Conservation (phyloP, 2,888 invertebrate species). For the Pardosa pseudoannulata region DNA sequence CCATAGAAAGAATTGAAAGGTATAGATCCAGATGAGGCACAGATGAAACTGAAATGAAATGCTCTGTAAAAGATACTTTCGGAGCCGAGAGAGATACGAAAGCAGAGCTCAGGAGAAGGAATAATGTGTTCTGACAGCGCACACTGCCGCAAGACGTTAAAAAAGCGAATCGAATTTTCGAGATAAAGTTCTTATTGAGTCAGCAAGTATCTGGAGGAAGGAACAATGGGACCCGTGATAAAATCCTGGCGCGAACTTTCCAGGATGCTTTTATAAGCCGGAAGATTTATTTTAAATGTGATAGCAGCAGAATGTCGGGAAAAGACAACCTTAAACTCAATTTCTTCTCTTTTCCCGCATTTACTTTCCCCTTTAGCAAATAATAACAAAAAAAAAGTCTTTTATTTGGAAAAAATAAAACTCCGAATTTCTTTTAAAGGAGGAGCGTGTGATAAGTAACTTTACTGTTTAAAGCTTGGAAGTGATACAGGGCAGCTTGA, state of each 20-base stretch:
- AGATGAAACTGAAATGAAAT: neutral
- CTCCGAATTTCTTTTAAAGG: too few relatives aligned
- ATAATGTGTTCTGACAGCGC: constrained; percentile 27
- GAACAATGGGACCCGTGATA: constrained; percentile 39
- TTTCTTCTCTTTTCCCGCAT: neutral
- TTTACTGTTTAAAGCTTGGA: too few relatives aligned
- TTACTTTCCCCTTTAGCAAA: neutral
- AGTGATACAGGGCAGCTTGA: too few relatives aligned
- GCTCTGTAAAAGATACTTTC: neutral
- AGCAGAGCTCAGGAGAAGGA: constrained; percentile 9
- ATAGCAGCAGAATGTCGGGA: neutral
- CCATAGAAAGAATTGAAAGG: neutral
- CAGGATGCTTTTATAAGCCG: constrained; percentile 37
- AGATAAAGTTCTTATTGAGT: constrained; percentile 39
- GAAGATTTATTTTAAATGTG: constrained; percentile 50
- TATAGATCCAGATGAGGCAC: neutral
- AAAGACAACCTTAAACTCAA: constrained; percentile 26
- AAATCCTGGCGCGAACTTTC: constrained; percentile 31
- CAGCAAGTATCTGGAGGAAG: constrained; percentile 43
- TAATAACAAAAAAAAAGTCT: constrained; percentile 2
- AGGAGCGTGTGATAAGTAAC: too few relatives aligned
- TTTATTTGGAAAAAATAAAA: constrained; percentile 11
- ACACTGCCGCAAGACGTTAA: constrained; percentile 46
- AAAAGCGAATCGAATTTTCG: constrained; percentile 47
- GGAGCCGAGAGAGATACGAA: constrained; percentile 10